Evolutionary conservation across 1,140 invertebrate genomes (phyloP).

Genomic region (Aleiodes sp.): DNA sequence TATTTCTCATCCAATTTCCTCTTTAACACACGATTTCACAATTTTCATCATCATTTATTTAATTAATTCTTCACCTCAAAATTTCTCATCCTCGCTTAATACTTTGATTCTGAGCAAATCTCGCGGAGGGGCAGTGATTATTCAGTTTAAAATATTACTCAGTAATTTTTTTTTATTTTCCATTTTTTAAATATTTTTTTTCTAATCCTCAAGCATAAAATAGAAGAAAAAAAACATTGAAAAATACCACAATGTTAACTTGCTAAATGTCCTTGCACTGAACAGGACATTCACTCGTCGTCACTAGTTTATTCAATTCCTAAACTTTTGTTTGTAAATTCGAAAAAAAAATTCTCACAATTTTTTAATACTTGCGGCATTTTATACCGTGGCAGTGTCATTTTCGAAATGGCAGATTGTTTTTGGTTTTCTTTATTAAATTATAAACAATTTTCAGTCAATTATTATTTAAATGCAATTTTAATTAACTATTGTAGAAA

Average conservation of each 20-base stretch:
- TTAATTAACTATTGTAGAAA: neutral
- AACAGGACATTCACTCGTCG: slow-evolving; percentile 27
- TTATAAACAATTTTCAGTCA: neutral
- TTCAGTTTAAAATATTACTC: neutral
- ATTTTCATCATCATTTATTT: neutral
- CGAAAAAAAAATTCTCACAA: neutral
- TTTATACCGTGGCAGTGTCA: neutral
- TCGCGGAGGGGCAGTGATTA: slow-evolving; percentile 1
- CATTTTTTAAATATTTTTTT: no score
- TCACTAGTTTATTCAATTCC: neutral
- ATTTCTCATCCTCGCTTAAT: no score
- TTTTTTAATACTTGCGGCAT: neutral
- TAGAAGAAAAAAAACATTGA: neutral
- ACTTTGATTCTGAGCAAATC: slow-evolving; percentile 10
- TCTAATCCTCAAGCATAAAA: no score
- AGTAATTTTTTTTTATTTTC: neutral
- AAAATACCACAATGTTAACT: neutral
- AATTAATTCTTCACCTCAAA: neutral
- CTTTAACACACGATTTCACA: no score
- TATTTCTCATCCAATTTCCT: no score
- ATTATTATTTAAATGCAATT: neutral
- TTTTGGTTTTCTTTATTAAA: no score
- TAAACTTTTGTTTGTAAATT: neutral
- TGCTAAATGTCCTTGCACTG: slow-evolving; percentile 20
- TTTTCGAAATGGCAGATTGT: neutral